Evolutionary conservation across 2,113 vertebrate species (phyloP), one percentile per base, ranked within the genome.

Genomic region (Cavia aperea): DNA sequence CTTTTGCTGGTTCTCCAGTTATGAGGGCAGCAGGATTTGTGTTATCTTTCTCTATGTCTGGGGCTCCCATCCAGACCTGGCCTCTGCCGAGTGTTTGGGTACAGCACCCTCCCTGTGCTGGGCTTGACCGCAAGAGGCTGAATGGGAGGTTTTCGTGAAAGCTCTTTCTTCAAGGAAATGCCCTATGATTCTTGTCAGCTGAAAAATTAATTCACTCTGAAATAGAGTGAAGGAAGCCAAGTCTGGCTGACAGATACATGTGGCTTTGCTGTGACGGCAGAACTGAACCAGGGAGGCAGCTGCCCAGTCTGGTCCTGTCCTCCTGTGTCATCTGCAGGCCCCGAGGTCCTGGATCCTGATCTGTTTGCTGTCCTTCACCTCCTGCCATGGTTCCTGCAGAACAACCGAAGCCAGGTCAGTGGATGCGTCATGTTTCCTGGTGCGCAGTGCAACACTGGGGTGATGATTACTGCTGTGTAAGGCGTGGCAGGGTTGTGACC

Each of bases 1-100:
- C 89, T 92, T 65, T 97, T 95, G 90, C 92, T 85, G 88, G 93
- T 92, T 91, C 75, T 58, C 90, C 73, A 77, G 90, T 96, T 94
- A 81, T 84, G 89, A 49, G 65, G 72, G 14, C 18, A 11, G 56
- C 62, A 65, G 60, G 89, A 39, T 39, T 39, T 39, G 39, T 39
- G 39, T 39, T 58, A 13, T 79, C 58, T 88, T 43, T 81, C 16
- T 86, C 46, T 14, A 3, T 15, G 73, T 13, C 24, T 2, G 73
- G 72, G 43, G 43, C 73, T 75, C 73, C 73, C 6, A 43, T 15
- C 73, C 26, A 7, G 43, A 26, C 43, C 43, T 16, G 73, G 26
- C 24, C 13, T 14, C 13, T 2, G 23, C 73, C 24, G 6, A 1
- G 13, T 16, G 24, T 26, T 26, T 51, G 43, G 2, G 73, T 18